Conservation (phyloP, 2,797 vertebrate genomes). For the Tapirus indicus region DNA sequence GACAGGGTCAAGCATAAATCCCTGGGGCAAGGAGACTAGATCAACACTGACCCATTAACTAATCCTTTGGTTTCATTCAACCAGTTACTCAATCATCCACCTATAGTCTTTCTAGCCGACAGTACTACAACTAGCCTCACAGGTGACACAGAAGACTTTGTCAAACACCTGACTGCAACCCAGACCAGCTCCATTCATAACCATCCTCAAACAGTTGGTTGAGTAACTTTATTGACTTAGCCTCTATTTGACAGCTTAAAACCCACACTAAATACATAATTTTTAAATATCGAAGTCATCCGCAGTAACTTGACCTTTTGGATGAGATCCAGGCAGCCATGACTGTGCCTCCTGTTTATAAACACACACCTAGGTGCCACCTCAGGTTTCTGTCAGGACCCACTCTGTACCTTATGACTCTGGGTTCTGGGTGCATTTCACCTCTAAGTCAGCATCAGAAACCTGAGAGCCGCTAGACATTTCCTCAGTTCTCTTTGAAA, state of each 20-base stretch:
- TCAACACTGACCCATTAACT: not conserved
- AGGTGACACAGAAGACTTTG: not conserved
- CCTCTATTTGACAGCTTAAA: not conserved
- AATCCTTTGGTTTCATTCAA: slow-evolving; percentile 16
- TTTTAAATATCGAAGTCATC: not conserved
- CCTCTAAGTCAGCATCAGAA: not conserved
- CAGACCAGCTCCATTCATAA: not conserved
- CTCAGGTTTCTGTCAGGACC: not conserved
- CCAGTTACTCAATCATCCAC: not conserved
- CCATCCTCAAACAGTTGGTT: not conserved
- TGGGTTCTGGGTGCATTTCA: not conserved
- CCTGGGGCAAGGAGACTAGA: not conserved
- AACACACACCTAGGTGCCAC: not conserved
- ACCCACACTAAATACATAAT: not conserved
- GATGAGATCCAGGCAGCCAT: not conserved
- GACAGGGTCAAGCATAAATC: slow-evolving; percentile 38
- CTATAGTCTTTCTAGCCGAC: not conserved
- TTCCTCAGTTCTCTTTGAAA: slow-evolving; percentile 17
- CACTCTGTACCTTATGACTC: not conserved
- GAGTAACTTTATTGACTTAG: not conserved
- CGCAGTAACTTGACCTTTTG: not conserved
- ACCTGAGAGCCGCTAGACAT: not conserved
- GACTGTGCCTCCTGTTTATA: not conserved
- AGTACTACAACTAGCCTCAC: not conserved
- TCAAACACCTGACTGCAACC: not conserved